These are phyloP conservation scores for Emys orbicularis DNA, from an alignment of 2,797 vertebrate genomes.

Conservation along the genomic window DNA sequence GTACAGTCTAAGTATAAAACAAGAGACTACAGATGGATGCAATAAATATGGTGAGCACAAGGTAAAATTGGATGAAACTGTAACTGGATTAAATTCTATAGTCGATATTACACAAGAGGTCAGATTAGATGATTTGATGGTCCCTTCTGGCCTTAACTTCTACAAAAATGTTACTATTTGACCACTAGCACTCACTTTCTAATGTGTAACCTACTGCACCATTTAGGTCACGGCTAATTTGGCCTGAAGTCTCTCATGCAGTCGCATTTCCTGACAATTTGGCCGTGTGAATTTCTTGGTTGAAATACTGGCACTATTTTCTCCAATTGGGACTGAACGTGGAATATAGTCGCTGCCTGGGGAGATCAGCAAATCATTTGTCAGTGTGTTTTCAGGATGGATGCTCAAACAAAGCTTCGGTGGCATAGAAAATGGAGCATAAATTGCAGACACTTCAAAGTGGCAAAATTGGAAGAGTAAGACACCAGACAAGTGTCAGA, in stretches of 20 bases:
- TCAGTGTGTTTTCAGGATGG: neutral
- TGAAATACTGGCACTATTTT: neutral
- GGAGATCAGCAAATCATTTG: neutral
- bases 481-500: neutral
- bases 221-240: slow-evolving; percentile 2
- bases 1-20: fast-evolving
- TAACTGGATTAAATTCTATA: neutral
- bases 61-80: neutral
- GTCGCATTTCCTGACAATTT: slow-evolving; percentile 27
- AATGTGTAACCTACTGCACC: neutral
- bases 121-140: neutral
- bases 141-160: neutral
- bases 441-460: neutral
- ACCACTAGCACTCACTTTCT: neutral
- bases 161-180: neutral
- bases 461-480: neutral
- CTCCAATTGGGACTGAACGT: neutral
- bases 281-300: neutral
- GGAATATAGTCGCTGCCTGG: neutral
- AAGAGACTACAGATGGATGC: neutral
- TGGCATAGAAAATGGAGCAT: neutral
- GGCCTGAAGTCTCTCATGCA: slow-evolving; percentile 10
- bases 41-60: neutral
- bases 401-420: neutral
- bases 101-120: neutral